Evolutionary conservation across 1,140 invertebrate species (phyloP).

Genomic region (Parapsyche elsis): DNA sequence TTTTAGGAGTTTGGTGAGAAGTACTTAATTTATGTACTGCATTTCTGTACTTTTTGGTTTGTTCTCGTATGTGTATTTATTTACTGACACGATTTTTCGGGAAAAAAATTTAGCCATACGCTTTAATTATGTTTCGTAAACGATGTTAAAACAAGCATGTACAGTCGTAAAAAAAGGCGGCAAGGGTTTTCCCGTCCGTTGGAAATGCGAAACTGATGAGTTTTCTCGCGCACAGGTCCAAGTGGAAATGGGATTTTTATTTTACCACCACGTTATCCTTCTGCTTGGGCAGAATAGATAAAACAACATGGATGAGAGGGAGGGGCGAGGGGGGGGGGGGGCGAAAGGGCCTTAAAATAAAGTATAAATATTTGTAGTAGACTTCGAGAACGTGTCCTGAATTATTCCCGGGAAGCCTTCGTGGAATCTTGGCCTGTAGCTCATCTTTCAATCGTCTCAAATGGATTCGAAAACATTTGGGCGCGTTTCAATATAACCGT

Average conservation of each 20-base stretch:
- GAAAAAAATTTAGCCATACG: too few relatives aligned
- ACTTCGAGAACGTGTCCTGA: conserved; percentile 44
- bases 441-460: conserved; percentile 54
- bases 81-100: too few relatives aligned
- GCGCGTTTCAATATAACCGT: conserved; percentile 40
- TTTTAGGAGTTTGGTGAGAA: too few relatives aligned
- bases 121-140: too few relatives aligned
- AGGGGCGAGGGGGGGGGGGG: background rate
- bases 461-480: conserved; percentile 51
- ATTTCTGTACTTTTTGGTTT: too few relatives aligned
- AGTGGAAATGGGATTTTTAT: conserved; percentile 45
- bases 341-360: conserved; percentile 47
- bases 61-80: too few relatives aligned
- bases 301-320: conserved; percentile 38
- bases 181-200: too few relatives aligned
- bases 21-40: too few relatives aligned
- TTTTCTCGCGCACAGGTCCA: conserved; percentile 12
- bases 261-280: conserved; percentile 44
- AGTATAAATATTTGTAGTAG: conserved; percentile 53
- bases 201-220: conserved; percentile 23
- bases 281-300: conserved; percentile 41
- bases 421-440: conserved; percentile 39
- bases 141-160: too few relatives aligned
- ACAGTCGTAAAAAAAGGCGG: background rate
- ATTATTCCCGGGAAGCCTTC: conserved; percentile 41